Evolutionary conservation across 92 coral and sea anemone species (phyloP), one percentile per base, ranked within the genome.

Genomic region (Epizoanthus ramosus): DNA sequence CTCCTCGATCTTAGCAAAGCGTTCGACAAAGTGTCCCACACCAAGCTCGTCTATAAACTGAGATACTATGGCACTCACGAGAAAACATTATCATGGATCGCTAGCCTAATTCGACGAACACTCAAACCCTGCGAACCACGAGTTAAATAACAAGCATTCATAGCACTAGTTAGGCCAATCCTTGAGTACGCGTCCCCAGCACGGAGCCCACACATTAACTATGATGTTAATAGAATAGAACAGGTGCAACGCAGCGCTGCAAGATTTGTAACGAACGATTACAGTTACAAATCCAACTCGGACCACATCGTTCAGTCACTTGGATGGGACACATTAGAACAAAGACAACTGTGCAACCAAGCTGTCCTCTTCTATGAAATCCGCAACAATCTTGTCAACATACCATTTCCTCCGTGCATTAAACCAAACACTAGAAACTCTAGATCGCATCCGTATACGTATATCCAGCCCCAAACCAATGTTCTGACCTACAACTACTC

Each of bases 1-100:
- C 45, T 84, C 14, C 52, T 84, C 19, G 68, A 84, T 47, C 73
- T 84, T 56, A 43, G 72, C 53, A 84, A 84, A 57, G 87, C 86
- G 23, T 83, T 83, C 35, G 86, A 83, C 31, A 71, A 71, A 57
- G 86, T 83, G 18, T 53, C 79, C 31, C 87, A 84, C 63, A 5
- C 63, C 24, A 84, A 61, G 63, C 69, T 84, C 37, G 43, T 73
- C 12, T 57, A 45, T 58, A 84, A 84, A 63, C 87, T 84, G 59
- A 31, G 65, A 53, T 25, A 56, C 23, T 82, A 82, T 56, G 70
- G 86, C 31, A 57, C 45, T 71, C 45, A 17, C 50, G 75, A 57
- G 73, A 71, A 71, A 57, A 71, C 37, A 33, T 57, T 71, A n/a
- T 25, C n/a, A 57, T 47, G 75, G 75, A 71, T 71, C 45, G 45